Evolutionary conservation across 2,888 invertebrate genomes (phyloP).

Genomic region (Pachydiplax longipennis): DNA sequence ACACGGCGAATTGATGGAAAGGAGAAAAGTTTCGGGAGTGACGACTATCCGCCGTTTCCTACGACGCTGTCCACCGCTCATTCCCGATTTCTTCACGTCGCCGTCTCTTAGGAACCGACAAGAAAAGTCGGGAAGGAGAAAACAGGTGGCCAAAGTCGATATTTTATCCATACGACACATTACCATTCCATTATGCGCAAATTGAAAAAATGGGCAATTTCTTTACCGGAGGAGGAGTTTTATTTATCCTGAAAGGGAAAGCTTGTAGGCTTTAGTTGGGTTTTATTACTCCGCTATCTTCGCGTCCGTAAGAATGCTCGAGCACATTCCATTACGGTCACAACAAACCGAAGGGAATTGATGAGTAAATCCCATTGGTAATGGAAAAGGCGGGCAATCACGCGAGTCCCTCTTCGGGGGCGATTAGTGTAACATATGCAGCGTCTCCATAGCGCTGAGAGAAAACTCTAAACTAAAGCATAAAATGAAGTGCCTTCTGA

Average conservation of each 20-base stretch:
- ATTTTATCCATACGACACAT: not conserved
- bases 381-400: not conserved
- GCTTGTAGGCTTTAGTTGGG: not conserved
- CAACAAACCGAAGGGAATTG: not conserved
- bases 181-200: not conserved
- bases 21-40: not conserved
- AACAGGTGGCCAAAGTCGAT: not conserved
- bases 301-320: not conserved
- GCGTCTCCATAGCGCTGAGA: not conserved
- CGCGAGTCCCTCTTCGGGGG: not conserved
- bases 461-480: not conserved
- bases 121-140: not conserved
- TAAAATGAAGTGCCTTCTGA: not conserved
- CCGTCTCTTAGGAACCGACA: not conserved
- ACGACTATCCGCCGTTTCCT: not conserved
- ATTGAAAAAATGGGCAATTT: not conserved
- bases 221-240: not conserved
- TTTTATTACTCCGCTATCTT: not conserved
- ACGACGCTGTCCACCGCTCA: no score
- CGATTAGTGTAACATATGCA: not conserved
- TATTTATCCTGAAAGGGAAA: not conserved
- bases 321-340: not conserved
- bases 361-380: not conserved
- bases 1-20: not conserved
- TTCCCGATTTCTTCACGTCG: not conserved